A percentile compares a stretch with the other conserved stretches of the same genome.
These are phyloP conservation scores for Anguilla megastoma DNA, from an alignment of 2,797 vertebrate species.

Conservation along the genomic window DNA sequence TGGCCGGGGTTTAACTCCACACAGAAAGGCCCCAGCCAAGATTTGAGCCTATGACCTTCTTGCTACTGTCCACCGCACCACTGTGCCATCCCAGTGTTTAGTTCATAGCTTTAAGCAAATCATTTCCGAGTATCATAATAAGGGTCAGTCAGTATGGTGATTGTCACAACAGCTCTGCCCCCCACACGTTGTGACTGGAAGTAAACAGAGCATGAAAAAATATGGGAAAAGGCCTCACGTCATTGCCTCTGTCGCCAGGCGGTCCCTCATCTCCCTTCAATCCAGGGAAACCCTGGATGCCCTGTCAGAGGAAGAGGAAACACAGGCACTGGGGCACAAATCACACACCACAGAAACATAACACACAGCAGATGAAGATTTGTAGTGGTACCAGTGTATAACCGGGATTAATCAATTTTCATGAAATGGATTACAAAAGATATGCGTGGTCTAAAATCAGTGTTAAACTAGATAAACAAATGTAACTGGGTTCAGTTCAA, in stretches of 20 bases:
- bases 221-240: slow-evolving; percentile 25
- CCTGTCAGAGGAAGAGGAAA: slow-evolving; percentile 1
- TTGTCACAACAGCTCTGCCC: not conserved
- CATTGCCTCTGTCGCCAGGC: slow-evolving; percentile 33
- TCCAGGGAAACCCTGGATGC: slow-evolving; percentile 32
- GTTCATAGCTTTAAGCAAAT: too few relatives aligned
- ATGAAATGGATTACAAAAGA: not conserved
- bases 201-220: not conserved
- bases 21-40: too few relatives aligned
- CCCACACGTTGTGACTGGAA: not conserved
- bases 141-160: too few relatives aligned
- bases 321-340: not conserved
- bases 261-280: slow-evolving; percentile 35
- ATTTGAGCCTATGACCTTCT: too few relatives aligned
- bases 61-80: too few relatives aligned
- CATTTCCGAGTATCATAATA: too few relatives aligned
- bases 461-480: not conserved
- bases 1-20: too few relatives aligned
- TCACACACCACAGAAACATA: not conserved
- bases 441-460: not conserved
- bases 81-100: too few relatives aligned
- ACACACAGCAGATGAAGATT: not conserved
- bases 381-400: not conserved
- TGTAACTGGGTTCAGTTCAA: not conserved
- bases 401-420: not conserved